Evolutionary conservation across 37 sponge, comb jelly and placozoan genomes (phyloP), one percentile per base, ranked within the genome.

Genomic region (Haliclona indistincta): DNA sequence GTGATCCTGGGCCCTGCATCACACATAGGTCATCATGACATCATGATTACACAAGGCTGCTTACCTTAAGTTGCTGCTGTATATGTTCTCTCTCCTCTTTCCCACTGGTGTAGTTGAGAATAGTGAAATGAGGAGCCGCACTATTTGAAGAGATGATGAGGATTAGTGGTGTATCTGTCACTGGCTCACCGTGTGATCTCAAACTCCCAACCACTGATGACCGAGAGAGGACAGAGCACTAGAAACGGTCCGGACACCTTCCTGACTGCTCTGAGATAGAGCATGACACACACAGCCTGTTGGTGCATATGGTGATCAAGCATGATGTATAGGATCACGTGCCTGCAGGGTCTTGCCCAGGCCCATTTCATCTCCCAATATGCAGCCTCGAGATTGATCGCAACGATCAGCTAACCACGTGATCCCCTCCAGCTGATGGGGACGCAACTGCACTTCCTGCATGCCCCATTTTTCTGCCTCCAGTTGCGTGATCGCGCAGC

Each of bases 281-380:
- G 63, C 69, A 90, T 73, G 22, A 83, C 71, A 3, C 85, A 52
- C 10, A 90, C 73, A 0, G 91, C 68, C 82, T 90, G 82, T 25
- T 35, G 29, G 28, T 11, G 17, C 26, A 61, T 11, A 22, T 22
- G 32, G 15, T 17, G 13, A 10, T 13, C 15, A 62, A 22, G 64
- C 10, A 32, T 13, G 35, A 22, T 13, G 11, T 62, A 62, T 62
- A 11, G 20, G 10, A 37, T 42, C 20, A 2, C 36, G 4, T 22
- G 75, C 86, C 86, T 85, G 86, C 37, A 85, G 55, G 6, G 93
- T 93, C 52, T 93, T 93, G 30, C 93, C 93, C 63, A 93, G 73
- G 2, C 93, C 93, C 93, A 93, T 93, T 51, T 93, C 93, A 55
- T 93, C 93, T 0, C 93, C 93, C 0, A 93, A 70, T 32, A 93